phyloP scores from a whole-genome alignment of 2,113 vertebrate species.

The Sigmodon hispidus region DNA sequence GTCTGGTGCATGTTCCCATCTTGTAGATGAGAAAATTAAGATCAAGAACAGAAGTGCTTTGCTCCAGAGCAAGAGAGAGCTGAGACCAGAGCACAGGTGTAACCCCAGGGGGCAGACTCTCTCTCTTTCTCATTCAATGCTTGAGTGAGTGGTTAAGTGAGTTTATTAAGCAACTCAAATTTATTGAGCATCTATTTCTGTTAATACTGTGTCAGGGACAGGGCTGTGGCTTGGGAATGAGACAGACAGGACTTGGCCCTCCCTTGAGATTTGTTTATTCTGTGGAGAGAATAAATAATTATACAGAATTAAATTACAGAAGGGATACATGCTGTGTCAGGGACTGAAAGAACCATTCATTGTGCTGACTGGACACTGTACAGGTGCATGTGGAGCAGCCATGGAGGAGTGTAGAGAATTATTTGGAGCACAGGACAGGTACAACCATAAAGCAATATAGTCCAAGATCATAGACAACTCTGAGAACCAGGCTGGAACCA shows the following conservation, averaged over 20 bases:
- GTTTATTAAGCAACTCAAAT: not conserved
- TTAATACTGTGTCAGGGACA: not conserved
- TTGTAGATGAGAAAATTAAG: not conserved
- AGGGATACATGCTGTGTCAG: not conserved
- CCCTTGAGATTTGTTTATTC: not conserved
- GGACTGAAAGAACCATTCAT: not conserved
- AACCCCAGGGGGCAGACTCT: no score
- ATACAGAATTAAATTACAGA: not conserved
- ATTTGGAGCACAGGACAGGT: not conserved
- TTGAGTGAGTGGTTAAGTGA: not conserved
- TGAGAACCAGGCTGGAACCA: not conserved
- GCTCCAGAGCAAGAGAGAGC: not conserved
- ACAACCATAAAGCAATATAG: not conserved
- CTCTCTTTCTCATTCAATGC: not conserved
- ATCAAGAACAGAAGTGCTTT: not conserved
- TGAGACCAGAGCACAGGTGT: not conserved
- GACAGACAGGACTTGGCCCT: constrained; percentile 17
- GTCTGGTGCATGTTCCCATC: not conserved
- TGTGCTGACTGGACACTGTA: not conserved
- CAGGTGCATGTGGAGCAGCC: not conserved
- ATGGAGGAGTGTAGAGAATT: no score
- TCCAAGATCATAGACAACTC: not conserved
- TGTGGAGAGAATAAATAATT: constrained; percentile 35
- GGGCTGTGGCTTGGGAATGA: not conserved
- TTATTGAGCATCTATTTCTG: not conserved